Evolutionary conservation across 2,797 vertebrate genomes (phyloP), one percentile per base, ranked within the genome.

Genomic region (Bradypodion ventrale): DNA sequence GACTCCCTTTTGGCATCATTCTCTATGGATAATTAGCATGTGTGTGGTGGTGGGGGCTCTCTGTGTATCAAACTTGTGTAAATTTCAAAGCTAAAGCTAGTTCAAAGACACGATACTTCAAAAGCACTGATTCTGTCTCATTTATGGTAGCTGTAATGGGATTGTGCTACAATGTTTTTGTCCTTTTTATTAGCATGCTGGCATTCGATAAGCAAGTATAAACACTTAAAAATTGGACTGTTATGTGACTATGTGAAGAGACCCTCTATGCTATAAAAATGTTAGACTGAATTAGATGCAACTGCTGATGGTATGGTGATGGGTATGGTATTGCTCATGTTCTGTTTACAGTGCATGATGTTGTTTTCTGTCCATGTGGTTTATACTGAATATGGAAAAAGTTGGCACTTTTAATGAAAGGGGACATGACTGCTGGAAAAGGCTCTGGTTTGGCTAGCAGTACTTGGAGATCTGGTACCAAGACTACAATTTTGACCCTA

Each of bases 31-130:
- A 90, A 84, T 52, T 69, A 88, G 73, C 85, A 85, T 87, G 65
- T 16, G 4, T 35, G 65, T 66, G 32, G n/a, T 23, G 68, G 62
- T 27, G 29, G 27, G 27, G 10, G 4, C 8, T 65, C 10, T n/a
- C 10, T 65, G 93, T 83, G 84, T 87, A 89, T 78, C 88, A 91
- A 92, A 87, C 80, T 88, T 90, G 85, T 88, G 4, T 89, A 87
- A 89, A 84, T 91, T 93, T 95, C 87, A 95, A 94, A 94, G 87
- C 44, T 89, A 60, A 91, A 66, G 85, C n/a, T 79, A 93, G 83
- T 94, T 95, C 87, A 94, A 94, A 94, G 89, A 12, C 84, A 89
- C 69, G 29, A 80, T 78, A 93, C 86, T 92, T 91, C 91, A 95
- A 94, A 95, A 93, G 89, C 87, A 87, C 15, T 89, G 86, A 89